Percentiles rank a stretch among this genome's conserved stretches.
phyloP scores from a whole-genome alignment of 2,797 vertebrate genomes.

The Buceros bicornis region DNA sequence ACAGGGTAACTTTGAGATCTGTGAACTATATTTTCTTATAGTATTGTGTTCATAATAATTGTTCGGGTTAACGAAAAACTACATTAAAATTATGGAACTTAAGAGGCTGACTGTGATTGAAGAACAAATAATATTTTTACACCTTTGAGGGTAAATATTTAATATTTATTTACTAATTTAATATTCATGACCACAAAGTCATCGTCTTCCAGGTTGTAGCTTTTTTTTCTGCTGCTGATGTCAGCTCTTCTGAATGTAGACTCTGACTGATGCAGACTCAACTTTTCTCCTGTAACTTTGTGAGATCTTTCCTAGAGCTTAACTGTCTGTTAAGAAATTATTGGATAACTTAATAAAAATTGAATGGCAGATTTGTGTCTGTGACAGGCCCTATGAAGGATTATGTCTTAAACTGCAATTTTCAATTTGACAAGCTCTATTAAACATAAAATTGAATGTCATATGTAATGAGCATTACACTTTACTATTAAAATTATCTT shows the following conservation, averaged over 20 bases:
- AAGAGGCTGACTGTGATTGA: neutral
- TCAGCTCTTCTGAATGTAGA: neutral
- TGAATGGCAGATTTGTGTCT: constrained; percentile 36
- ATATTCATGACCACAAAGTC: neutral
- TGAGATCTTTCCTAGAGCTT: neutral
- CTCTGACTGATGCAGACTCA: neutral
- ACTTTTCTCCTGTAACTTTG: neutral
- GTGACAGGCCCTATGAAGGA: constrained; percentile 35
- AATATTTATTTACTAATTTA: neutral
- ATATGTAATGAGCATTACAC: constrained; percentile 27
- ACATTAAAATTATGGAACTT: neutral
- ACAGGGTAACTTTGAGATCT: neutral
- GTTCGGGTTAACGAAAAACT: neutral
- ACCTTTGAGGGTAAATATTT: neutral
- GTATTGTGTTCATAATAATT: neutral
- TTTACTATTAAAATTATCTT: constrained; percentile 52
- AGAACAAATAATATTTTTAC: neutral
- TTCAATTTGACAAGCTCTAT: constrained; percentile 61
- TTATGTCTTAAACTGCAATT: constrained; percentile 60
- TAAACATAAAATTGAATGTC: constrained; percentile 51
- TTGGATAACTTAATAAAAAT: constrained; percentile 47
- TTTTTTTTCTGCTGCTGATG: neutral
- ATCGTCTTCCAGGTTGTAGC: neutral
- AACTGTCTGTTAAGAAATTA: constrained; percentile 39
- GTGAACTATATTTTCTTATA: neutral